These are phyloP conservation scores for Hiodon alosoides DNA, from an alignment of 2,113 vertebrate species.

Conservation along the genomic window DNA sequence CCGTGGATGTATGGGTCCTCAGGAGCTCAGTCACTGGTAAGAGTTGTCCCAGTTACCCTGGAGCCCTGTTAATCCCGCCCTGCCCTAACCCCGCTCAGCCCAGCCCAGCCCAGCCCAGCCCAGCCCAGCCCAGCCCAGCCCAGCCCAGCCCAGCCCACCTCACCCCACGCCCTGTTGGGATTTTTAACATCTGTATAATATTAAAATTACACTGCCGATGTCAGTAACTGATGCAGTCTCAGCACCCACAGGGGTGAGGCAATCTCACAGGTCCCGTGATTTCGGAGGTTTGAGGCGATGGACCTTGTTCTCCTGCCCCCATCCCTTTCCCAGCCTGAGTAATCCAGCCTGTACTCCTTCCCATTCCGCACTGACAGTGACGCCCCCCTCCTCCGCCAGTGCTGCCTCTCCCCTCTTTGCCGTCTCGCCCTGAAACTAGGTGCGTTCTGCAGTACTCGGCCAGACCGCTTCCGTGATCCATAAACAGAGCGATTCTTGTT, in stretches of 20 bases:
- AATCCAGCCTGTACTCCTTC: too few relatives aligned
- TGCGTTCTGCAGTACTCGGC: neutral
- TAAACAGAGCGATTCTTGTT: neutral
- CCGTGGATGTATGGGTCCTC: slow-evolving; percentile 68
- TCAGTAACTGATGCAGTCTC: too few relatives aligned
- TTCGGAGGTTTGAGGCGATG: too few relatives aligned
- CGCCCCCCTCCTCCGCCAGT: too few relatives aligned
- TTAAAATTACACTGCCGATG: too few relatives aligned
- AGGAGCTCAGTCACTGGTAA: slow-evolving; percentile 63
- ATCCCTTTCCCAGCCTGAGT: neutral
- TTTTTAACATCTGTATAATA: slow-evolving; percentile 2
- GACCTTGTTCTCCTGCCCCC: neutral
- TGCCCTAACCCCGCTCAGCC: slow-evolving; percentile 3
- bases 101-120: neutral
- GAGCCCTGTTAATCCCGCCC: slow-evolving; percentile 26
- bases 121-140: neutral
- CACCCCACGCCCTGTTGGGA: neutral
- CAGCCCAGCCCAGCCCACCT: neutral
- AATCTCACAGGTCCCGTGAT: too few relatives aligned
- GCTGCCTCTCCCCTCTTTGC: neutral
- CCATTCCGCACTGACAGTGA: too few relatives aligned
- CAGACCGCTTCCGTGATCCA: neutral
- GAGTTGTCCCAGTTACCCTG: slow-evolving; percentile 39
- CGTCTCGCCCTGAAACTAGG: neutral
- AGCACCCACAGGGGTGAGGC: too few relatives aligned